These are phyloP conservation scores for Pseudoips prasinana DNA, from an alignment of 2,888 invertebrate genomes.

Conservation along the genomic window DNA sequence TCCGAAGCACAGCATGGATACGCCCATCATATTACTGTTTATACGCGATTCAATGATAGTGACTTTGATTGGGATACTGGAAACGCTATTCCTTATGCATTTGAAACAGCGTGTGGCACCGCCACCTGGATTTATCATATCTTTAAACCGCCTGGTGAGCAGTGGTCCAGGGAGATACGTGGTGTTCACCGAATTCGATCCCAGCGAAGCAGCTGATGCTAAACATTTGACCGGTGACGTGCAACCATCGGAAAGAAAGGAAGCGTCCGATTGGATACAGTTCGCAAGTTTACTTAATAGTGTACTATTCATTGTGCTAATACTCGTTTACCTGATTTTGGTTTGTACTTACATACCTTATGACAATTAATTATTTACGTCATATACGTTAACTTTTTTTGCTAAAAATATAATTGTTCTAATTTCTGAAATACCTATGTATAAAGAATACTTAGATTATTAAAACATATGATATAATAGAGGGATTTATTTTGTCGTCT, in stretches of 20 bases:
- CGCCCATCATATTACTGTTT: conserved; percentile 79
- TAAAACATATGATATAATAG: too few relatives aligned
- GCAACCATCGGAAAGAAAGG: neutral
- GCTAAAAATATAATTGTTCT: too few relatives aligned
- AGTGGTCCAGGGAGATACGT: conserved; percentile 66
- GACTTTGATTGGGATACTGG: conserved; percentile 54
- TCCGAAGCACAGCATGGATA: conserved; percentile 81
- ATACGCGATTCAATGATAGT: conserved; percentile 71
- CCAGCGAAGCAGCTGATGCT: conserved; percentile 44
- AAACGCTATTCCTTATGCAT: conserved; percentile 62
- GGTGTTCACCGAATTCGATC: conserved; percentile 71
- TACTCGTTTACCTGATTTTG: conserved; percentile 60
- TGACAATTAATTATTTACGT: conserved; percentile 29
- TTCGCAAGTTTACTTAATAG: conserved; percentile 67
- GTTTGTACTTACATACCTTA: conserved; percentile 60
- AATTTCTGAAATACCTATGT: too few relatives aligned
- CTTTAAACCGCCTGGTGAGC: conserved; percentile 49
- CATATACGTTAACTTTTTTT: too few relatives aligned
- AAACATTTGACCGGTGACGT: conserved; percentile 43
- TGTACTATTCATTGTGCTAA: conserved; percentile 48
- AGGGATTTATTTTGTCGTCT: conserved; percentile 11
- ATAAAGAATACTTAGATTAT: too few relatives aligned
- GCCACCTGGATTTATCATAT: conserved; percentile 58
- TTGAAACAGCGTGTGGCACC: conserved; percentile 48
- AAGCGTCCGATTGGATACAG: conserved; percentile 57